A percentile compares a stretch with the other conserved stretches of the same genome.
Evolutionary conservation across 2,113 vertebrate species (phyloP).

Genomic region (Lasiurus borealis): DNA sequence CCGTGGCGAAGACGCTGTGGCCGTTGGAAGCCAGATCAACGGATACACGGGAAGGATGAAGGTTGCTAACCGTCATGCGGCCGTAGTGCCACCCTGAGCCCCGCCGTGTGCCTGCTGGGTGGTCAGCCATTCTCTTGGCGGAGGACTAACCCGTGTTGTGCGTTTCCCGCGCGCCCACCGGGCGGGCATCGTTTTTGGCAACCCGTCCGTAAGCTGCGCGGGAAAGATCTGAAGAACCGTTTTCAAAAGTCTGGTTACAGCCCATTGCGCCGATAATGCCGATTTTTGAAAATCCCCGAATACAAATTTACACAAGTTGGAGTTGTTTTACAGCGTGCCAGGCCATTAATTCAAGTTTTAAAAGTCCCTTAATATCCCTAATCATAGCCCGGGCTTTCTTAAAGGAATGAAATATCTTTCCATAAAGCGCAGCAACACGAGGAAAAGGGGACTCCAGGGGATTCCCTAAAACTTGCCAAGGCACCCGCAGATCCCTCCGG

Average conservation of each 20-base stretch:
- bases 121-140: background rate
- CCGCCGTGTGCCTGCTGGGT: background rate
- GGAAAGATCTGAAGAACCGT: constrained; percentile 75
- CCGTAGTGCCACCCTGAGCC: fast-evolving
- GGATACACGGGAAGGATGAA: background rate
- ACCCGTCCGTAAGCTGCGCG: constrained; percentile 74
- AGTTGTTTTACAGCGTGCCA: constrained; percentile 82
- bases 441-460: constrained; percentile 78
- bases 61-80: background rate
- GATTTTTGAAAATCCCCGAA: constrained; percentile 79
- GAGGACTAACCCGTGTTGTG: background rate
- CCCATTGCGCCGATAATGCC: constrained; percentile 79
- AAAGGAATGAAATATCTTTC: constrained; percentile 69
- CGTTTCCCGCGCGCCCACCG: constrained; percentile 15
- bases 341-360: constrained; percentile 81
- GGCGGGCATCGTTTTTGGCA: constrained; percentile 64
- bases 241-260: constrained; percentile 82
- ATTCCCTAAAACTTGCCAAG: constrained; percentile 65
- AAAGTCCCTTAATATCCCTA: constrained; percentile 80
- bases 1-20: background rate
- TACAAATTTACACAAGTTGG: constrained; percentile 81
- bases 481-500: background rate
- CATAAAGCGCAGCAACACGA: constrained; percentile 59
- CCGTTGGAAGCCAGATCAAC: background rate
- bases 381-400: constrained; percentile 73